Evolutionary conservation across 2,888 invertebrate species (phyloP).

Genomic region (Hoplodrina blanda): DNA sequence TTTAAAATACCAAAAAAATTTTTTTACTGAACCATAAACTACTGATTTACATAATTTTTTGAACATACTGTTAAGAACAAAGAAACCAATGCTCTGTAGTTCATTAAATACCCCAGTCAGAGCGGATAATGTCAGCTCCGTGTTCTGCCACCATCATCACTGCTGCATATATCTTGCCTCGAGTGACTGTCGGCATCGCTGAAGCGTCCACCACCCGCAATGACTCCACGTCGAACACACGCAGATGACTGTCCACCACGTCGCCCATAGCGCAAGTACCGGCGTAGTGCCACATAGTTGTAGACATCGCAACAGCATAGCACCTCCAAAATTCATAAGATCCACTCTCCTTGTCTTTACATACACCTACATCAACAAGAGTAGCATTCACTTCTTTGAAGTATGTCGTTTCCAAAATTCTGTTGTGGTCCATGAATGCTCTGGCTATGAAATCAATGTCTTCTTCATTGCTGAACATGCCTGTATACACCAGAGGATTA

Average conservation of each 20-base stretch:
- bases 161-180: constrained; percentile 90
- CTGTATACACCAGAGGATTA: constrained; percentile 45
- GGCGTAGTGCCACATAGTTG: constrained; percentile 93
- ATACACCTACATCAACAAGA: constrained; percentile 62
- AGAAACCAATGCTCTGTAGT: background rate
- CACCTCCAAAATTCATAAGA: constrained; percentile 64
- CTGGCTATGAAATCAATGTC: constrained; percentile 65
- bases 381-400: constrained; percentile 61
- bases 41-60: background rate
- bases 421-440: constrained; percentile 64
- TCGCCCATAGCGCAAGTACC: constrained; percentile 94
- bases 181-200: constrained; percentile 86
- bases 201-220: constrained; percentile 71
- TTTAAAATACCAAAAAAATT: background rate
- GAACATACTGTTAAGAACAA: background rate
- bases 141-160: constrained; percentile 70
- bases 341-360: constrained; percentile 22
- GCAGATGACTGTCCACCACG: constrained; percentile 92
- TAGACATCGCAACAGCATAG: constrained; percentile 73
- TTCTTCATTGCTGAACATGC: constrained; percentile 28
- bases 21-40: too few relatives aligned
- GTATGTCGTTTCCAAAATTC: constrained; percentile 60
- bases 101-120: constrained; percentile 10
- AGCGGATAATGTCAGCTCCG: constrained; percentile 65
- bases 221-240: constrained; percentile 56